A percentile compares a stretch with the other conserved stretches of the same genome.
phyloP scores from a whole-genome alignment of 1,140 invertebrate genomes.

The Wiebesia pumilae region DNA sequence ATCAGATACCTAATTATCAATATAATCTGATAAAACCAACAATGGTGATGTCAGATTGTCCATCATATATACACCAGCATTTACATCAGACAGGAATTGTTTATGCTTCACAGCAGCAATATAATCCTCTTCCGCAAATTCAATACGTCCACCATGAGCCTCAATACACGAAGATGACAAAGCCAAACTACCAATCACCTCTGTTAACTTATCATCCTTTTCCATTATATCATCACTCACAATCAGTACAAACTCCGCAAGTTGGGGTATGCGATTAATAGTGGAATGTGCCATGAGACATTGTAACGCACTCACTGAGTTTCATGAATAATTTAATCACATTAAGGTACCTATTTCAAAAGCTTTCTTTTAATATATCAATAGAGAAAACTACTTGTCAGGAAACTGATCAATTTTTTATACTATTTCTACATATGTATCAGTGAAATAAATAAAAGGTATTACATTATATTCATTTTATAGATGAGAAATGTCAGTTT shows the following conservation, averaged over 20 bases:
- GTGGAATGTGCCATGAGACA: too few species aligned
- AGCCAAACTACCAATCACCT: conserved; percentile 49
- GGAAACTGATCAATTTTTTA: too few species aligned
- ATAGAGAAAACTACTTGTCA: too few species aligned
- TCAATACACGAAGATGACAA: neutral
- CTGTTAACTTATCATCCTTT: conserved; percentile 44
- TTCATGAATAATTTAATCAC: neutral
- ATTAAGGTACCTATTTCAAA: too few species aligned
- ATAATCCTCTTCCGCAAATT: conserved; percentile 58
- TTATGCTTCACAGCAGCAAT: conserved; percentile 56
- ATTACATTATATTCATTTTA: too few species aligned
- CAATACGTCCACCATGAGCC: conserved; percentile 60
- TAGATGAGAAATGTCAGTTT: too few species aligned
- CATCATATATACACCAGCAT: conserved; percentile 31
- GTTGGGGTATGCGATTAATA: conserved; percentile 26
- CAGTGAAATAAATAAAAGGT: too few species aligned
- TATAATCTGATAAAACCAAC: conserved; percentile 48
- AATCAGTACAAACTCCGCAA: neutral
- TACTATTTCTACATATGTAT: too few species aligned
- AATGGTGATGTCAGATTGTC: conserved; percentile 54
- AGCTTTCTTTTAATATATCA: too few species aligned
- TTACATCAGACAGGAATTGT: conserved; percentile 31
- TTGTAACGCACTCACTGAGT: too few species aligned
- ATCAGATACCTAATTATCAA: conserved; percentile 41
- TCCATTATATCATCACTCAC: conserved; percentile 41